These are phyloP conservation scores for Prenolepis imparis DNA, from an alignment of 2,888 invertebrate species.

Conservation along the genomic window DNA sequence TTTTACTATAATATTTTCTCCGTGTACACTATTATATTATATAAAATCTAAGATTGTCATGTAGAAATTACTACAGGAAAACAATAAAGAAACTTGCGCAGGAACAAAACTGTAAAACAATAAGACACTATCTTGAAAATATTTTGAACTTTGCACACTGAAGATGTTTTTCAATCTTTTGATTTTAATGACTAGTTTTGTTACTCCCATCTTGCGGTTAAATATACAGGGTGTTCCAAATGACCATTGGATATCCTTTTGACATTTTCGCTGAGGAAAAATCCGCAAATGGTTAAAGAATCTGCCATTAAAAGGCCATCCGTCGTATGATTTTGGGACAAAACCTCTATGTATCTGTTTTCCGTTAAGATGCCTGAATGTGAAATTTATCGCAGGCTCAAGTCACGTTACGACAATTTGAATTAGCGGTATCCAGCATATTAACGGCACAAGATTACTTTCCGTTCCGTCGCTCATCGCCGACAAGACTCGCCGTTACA, in stretches of 20 bases:
- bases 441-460: constrained; percentile 47
- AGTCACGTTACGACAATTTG: constrained; percentile 53
- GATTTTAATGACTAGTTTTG: constrained; percentile 16
- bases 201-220: constrained; percentile 26
- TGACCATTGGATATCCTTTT: not conserved
- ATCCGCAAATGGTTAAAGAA: not conserved
- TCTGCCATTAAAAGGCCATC: not conserved
- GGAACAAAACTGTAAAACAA: not conserved
- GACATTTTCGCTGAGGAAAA: not conserved
- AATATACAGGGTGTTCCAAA: not conserved
- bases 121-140: not conserved
- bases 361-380: constrained; percentile 10
- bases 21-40: not conserved
- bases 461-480: constrained; percentile 40
- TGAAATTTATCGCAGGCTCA: constrained; percentile 21
- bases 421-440: constrained; percentile 59
- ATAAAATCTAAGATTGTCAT: not conserved
- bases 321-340: not conserved
- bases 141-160: not conserved
- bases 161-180: not conserved
- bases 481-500: constrained; percentile 60
- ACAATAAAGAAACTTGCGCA: not conserved
- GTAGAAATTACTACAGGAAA: not conserved
- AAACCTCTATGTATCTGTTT: not conserved
- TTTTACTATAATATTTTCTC: too few relatives aligned